phyloP scores from a whole-genome alignment of 1,140 invertebrate genomes.

The Solenopsis invicta region DNA sequence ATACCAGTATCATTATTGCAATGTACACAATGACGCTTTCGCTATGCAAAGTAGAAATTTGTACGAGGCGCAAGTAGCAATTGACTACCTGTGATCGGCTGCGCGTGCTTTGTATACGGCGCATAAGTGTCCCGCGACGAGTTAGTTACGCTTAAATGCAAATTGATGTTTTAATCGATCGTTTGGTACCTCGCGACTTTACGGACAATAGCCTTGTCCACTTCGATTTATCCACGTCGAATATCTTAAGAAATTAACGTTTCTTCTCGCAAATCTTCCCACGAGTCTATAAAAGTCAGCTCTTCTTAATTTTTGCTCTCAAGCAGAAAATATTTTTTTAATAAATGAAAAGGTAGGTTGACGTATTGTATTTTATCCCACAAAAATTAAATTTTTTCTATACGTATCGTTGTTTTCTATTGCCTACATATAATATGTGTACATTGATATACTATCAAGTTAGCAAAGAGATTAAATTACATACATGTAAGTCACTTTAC shows the following conservation, averaged over 20 bases:
- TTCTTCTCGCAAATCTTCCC: background rate
- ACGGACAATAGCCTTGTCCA: slow-evolving; percentile 34
- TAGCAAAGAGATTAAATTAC: too few species aligned
- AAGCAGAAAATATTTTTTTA: background rate
- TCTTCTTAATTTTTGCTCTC: background rate
- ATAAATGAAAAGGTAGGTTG: background rate
- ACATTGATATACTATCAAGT: too few species aligned
- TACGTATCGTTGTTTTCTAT: background rate
- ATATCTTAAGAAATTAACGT: slow-evolving; percentile 50
- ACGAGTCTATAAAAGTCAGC: background rate
- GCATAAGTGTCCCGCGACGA: slow-evolving; percentile 79
- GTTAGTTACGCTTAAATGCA: slow-evolving; percentile 87
- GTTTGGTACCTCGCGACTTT: slow-evolving; percentile 72
- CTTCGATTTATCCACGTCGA: slow-evolving; percentile 66
- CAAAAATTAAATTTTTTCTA: slow-evolving; percentile 10
- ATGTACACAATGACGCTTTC: slow-evolving; percentile 27
- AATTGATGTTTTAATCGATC: slow-evolving; percentile 84
- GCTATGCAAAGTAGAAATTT: slow-evolving; percentile 74
- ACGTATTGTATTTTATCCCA: background rate
- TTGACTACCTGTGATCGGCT: slow-evolving; percentile 67
- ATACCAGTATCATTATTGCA: background rate
- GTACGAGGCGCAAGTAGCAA: slow-evolving; percentile 71
- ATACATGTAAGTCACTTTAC: too few species aligned
- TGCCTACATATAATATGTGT: background rate
- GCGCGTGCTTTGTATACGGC: slow-evolving; percentile 82